These are phyloP conservation scores for Papilio elwesi DNA, from an alignment of 2,888 invertebrate species.

Conservation along the genomic window DNA sequence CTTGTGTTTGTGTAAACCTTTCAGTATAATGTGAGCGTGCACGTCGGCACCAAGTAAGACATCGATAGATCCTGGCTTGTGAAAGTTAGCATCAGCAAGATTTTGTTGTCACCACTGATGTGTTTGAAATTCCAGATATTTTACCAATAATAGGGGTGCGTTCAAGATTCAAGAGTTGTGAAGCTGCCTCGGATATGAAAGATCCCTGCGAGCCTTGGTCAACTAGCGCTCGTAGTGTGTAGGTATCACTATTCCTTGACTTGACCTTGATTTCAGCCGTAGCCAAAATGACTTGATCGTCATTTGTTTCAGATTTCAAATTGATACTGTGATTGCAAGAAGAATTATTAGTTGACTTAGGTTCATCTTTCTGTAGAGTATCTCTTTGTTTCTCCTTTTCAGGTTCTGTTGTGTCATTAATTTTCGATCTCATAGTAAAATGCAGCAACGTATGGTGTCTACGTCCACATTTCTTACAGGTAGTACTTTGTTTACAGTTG, in stretches of 20 bases:
- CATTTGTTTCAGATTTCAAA: slow-evolving; percentile 39
- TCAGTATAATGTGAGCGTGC: slow-evolving; percentile 42
- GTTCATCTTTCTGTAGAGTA: too few relatives aligned
- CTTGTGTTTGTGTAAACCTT: slow-evolving; percentile 42
- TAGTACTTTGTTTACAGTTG: slow-evolving; percentile 18
- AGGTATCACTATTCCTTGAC: not conserved
- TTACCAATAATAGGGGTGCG: slow-evolving; percentile 41
- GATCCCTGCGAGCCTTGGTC: too few relatives aligned
- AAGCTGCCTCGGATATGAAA: too few relatives aligned
- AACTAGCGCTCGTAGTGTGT: too few relatives aligned
- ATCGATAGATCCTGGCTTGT: too few relatives aligned
- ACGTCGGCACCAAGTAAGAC: slow-evolving; percentile 44
- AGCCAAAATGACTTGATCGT: slow-evolving; percentile 40
- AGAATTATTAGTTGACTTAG: too few relatives aligned
- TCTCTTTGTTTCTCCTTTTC: too few relatives aligned
- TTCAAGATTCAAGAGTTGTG: slow-evolving; percentile 42
- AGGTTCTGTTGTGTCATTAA: not conserved
- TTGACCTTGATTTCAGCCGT: slow-evolving; percentile 41
- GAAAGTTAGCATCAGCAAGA: not conserved
- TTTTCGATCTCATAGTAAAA: not conserved
- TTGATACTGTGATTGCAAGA: too few relatives aligned
- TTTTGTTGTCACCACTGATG: slow-evolving; percentile 43
- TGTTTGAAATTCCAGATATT: slow-evolving; percentile 44
- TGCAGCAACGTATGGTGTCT: slow-evolving; percentile 43
- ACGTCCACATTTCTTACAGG: slow-evolving; percentile 43